Base-by-base conservation (phyloP, 2,888 invertebrate species). In the Eugnorisma glareosa region DNA sequence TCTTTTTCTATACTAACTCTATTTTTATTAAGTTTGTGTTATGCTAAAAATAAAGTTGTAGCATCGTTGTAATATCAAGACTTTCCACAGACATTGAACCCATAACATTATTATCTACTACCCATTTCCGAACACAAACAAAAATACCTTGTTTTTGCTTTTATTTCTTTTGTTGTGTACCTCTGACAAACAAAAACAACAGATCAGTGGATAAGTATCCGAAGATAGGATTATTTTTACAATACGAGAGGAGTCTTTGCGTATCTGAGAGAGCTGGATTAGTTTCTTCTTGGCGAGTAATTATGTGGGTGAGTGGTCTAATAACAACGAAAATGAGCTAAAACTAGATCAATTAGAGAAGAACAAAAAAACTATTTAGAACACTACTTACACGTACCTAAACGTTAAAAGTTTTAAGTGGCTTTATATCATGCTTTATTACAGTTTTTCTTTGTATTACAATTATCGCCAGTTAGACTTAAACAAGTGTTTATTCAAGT, bases 51-150 rank as follows among this genome's bases (percentile, higher is more conserved):
- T 18, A 61, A 18, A 13, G 0, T 24, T 28, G 8, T 18, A 10
- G 1, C 7, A 24, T 45, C 10, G 28, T n/a, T 48, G 13, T 48
- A 5, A 40, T 8, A 54, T 68, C 24, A 35, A 61, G 3, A 0
- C 11, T 0, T 64, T 73, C n/a, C 31, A 37, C 31, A 24, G 4
- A 24, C 43, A 70, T 63, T 57, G 15, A 13, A n/a, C 6, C n/a
- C 15, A 35, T n/a, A 48, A 54, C 21, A n/a, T 61, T 78, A 40
- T 81, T 72, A 31, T 81, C n/a, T 54, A 24, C 45, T 15, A 48
- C 24, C 3, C 15, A 81, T 45, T 77, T 24, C 35, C 13, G 13
- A 57, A 81, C 18, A 48, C 31, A 64, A 48, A 45, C 37, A 40
- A 31, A 54, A 15, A 35, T 31, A 45, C 45, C 45, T 31, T 57